phyloP scores from a whole-genome alignment of 2,888 invertebrate genomes.

The Pharmacophagus antenor region DNA sequence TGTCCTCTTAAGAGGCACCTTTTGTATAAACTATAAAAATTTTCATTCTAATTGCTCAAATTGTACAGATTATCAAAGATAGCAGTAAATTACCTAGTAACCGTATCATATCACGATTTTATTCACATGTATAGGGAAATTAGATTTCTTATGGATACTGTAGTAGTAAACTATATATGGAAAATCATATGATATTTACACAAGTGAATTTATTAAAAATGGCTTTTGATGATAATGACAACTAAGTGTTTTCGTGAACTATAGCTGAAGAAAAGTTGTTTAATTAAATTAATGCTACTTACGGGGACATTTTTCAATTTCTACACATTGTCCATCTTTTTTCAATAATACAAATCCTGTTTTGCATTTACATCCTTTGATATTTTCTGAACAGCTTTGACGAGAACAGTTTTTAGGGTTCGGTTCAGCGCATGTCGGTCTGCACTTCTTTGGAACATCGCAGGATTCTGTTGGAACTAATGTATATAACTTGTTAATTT shows the following conservation, averaged over 20 bases:
- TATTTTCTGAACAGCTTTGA: conserved; percentile 4
- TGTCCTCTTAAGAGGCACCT: too few species aligned
- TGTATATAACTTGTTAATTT: background rate
- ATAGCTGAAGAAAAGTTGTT: background rate
- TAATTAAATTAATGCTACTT: background rate
- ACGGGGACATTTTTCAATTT: conserved; percentile 22
- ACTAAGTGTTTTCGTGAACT: background rate
- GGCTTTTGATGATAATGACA: background rate
- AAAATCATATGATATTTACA: too few species aligned
- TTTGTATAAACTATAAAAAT: too few species aligned
- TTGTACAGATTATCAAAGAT: too few species aligned
- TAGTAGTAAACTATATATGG: too few species aligned
- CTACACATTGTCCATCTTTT: conserved; percentile 15
- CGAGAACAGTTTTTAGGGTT: conserved; percentile 14
- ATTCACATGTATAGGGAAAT: too few species aligned
- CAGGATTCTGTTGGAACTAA: conserved; percentile 4
- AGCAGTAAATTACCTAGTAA: too few species aligned
- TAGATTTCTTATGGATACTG: too few species aligned
- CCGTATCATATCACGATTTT: too few species aligned
- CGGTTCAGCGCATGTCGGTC: conserved; percentile 19
- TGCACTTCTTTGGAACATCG: conserved; percentile 18
- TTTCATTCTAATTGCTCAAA: too few species aligned
- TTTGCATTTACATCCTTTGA: conserved; percentile 17
- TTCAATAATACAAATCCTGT: background rate
- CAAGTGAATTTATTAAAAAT: too few species aligned